Conservation (phyloP, 1,140 invertebrate genomes). For the Magallana angulata region DNA sequence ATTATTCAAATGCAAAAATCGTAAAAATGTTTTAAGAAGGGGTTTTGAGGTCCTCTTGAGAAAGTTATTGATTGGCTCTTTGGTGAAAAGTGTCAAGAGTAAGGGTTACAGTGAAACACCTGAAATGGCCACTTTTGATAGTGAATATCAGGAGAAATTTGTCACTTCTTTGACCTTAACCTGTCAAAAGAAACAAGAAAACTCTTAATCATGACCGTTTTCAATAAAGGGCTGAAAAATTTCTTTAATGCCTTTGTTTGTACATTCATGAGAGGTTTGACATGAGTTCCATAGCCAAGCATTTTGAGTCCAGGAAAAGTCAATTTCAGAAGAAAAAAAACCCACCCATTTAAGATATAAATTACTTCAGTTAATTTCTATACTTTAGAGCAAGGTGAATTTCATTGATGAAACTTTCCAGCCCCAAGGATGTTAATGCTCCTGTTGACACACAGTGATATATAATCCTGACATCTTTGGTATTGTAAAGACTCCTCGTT, state of each 20-base stretch:
- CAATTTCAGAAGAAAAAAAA: not conserved
- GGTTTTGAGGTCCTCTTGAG: not conserved
- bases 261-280: constrained; percentile 17
- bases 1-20: constrained; percentile 12
- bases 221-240: constrained; percentile 13
- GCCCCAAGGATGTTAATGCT: not conserved
- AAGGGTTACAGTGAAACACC: not conserved
- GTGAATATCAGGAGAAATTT: not conserved
- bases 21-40: not conserved
- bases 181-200: not conserved
- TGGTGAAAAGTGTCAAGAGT: not conserved
- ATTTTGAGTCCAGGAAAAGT: not conserved
- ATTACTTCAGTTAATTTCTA: too few relatives aligned
- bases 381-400: not conserved
- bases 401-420: not conserved
- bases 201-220: not conserved
- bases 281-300: not conserved
- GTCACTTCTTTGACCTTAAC: not conserved
- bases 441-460: not conserved
- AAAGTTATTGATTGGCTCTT: constrained; percentile 18
- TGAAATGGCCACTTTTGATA: not conserved
- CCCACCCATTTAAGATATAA: too few relatives aligned
- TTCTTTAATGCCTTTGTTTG: not conserved
- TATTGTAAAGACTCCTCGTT: not conserved
- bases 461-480: constrained; percentile 14